Evolutionary conservation across 2,888 invertebrate genomes (phyloP), one percentile per base, ranked within the genome.

Genomic region (Xanthia icteritia): DNA sequence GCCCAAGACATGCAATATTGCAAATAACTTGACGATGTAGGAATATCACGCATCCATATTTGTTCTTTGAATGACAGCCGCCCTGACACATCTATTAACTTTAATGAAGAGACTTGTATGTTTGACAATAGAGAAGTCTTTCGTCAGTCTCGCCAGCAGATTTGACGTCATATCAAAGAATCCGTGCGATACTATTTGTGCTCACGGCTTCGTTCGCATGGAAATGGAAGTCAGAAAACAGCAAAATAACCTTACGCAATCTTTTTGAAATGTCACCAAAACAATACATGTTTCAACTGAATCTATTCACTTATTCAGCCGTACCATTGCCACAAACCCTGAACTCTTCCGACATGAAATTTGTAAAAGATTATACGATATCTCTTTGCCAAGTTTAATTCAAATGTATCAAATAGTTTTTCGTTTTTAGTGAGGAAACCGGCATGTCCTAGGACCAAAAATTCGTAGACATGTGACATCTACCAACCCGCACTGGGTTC

Each of bases 1-100:
- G 51, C 42, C 23, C 5, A n/a, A 71, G 71, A 65, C 85, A 80
- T 84, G 84, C 81, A 71, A 75, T 82, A 84, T 72, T 75, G 81
- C 70, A 80, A 84, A 82, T 67, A 58, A 31, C 64, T 72, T n/a
- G 13, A 23, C 64, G 36, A 63, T 70, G 20, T 73, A 20, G 8
- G 65, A 36, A 58, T 61, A 58, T 48, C 23, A 70, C 61, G 74
- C 60, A 23, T 60, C 20, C 68, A 68, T 75, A 70, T 84, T 71
- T 67, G 51, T 61, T 79, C 9, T 66, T 67, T 48, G 39, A 56
- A 61, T 66, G 66, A 79, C 15, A 17, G 13, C 1, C 11, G 23
- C 11, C 0, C 27, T 27, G 65, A 45, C n/a, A 39, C 9, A 54
- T 61, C 15, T 5, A 60, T 45, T 39, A 69, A 60, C 4, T 77